Evolutionary conservation across 2,113 vertebrate species (phyloP), one percentile per base, ranked within the genome.

Genomic region (Phaethon lepturus): DNA sequence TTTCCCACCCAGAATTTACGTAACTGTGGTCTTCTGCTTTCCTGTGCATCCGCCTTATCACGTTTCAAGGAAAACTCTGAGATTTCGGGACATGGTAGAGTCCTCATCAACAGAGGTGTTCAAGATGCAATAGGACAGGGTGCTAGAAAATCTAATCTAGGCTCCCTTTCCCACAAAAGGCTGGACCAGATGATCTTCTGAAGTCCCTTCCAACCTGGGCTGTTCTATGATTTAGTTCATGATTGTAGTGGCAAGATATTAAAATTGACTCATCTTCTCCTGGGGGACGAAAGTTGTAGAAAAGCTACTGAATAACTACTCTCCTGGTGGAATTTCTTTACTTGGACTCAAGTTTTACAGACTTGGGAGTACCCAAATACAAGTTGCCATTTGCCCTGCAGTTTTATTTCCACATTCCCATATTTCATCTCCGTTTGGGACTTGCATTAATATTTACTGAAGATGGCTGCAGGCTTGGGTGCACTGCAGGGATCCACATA

Each of bases 1-100:
- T 42, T 52, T 86, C 49, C 53, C 33, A 20, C 24, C 42, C 16
- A 49, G 66, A 79, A 83, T 15, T 47, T 38, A 3, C 8, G 2
- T 12, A 78, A 78, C 1, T 2, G 3, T 23, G 5, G 14, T 72
- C 31, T 35, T 56, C 45, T 75, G 6, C 56, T 82, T 78, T 58
- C 24, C 60, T n/a, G 22, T 2, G 7, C 40, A 69, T 20, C 23
- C 0, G 0, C 25, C 17, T 40, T 20, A 11, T 0, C 10, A 6
- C 10, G 22, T 45, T 74, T 77, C 55, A 74, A 58, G 35, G 50
- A 89, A 86, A 89, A 73, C 28, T 47, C 22, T 67, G 38, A 44
- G 24, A 45, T 31, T 44, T 40, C 83, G 49, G 12, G 26, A 59
- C 10, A 8, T 13, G 19, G n/a, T 8, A 53, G 9, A 73, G 26